Conservation (phyloP, 64 coral and sea anemone species). For the Astreopora myriophthalma region DNA sequence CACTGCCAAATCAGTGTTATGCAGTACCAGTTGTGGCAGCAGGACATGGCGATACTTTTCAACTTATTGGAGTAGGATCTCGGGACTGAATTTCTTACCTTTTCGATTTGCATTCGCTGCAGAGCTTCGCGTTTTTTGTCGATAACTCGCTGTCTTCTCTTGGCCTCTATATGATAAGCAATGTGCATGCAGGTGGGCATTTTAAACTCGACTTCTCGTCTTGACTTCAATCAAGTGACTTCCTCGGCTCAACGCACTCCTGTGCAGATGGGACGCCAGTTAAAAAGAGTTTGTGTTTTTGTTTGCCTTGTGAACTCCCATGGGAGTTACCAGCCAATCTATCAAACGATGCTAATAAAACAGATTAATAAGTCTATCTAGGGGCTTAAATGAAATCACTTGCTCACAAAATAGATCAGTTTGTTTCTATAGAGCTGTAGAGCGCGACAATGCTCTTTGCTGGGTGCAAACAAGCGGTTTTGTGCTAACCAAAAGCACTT, state of each 20-base stretch:
- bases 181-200: background rate
- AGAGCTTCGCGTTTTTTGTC: constrained; percentile 67
- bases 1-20: too few species aligned
- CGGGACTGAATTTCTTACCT: constrained; percentile 32
- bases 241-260: background rate
- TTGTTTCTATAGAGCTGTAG: background rate
- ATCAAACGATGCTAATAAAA: background rate
- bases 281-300: background rate
- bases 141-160: constrained; percentile 64
- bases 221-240: background rate
- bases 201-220: background rate
- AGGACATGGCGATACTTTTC: too few species aligned
- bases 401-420: background rate
- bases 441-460: background rate
- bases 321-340: background rate
- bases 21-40: too few species aligned
- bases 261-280: background rate
- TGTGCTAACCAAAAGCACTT: background rate
- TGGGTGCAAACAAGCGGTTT: background rate
- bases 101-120: background rate
- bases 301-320: background rate
- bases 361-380: background rate
- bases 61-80: background rate
- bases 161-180: constrained; percentile 73
- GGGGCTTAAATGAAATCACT: background rate